These are phyloP conservation scores for Pangasius macronema DNA, from an alignment of 2,797 vertebrate species.

Conservation along the genomic window DNA sequence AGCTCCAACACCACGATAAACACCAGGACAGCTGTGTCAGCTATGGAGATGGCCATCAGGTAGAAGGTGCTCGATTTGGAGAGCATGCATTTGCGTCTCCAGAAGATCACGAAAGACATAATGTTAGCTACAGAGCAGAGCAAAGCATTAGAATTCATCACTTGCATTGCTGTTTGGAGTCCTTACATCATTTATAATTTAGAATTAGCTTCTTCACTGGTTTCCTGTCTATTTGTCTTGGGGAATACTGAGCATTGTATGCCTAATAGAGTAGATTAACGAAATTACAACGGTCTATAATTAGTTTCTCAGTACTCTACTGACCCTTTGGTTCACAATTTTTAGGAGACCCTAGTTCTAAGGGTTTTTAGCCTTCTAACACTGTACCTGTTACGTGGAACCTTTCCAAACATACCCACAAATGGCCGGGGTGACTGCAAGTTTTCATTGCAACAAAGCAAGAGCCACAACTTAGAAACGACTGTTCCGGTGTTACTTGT, in stretches of 20 bases:
- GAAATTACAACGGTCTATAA: too few relatives aligned
- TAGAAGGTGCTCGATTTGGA: constrained; percentile 69
- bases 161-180: neutral
- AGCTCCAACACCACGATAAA: constrained; percentile 69
- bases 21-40: constrained; percentile 67
- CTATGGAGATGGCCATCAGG: constrained; percentile 70
- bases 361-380: neutral
- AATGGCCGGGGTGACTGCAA: neutral
- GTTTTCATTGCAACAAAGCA: neutral
- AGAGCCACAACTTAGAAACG: neutral
- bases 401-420: neutral
- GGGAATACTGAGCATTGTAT: neutral
- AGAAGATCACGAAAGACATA: constrained; percentile 69
- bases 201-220: neutral
- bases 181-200: neutral
- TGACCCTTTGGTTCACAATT: too few relatives aligned
- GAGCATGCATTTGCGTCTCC: constrained; percentile 67
- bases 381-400: neutral
- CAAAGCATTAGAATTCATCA: constrained; percentile 10
- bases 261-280: neutral
- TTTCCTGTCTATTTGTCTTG: neutral
- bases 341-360: too few relatives aligned
- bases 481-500: too few relatives aligned
- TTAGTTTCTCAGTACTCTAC: too few relatives aligned
- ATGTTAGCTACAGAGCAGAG: constrained; percentile 65